Conservation (phyloP, 1,140 invertebrate species). For the Pogonomyrmex barbatus region DNA sequence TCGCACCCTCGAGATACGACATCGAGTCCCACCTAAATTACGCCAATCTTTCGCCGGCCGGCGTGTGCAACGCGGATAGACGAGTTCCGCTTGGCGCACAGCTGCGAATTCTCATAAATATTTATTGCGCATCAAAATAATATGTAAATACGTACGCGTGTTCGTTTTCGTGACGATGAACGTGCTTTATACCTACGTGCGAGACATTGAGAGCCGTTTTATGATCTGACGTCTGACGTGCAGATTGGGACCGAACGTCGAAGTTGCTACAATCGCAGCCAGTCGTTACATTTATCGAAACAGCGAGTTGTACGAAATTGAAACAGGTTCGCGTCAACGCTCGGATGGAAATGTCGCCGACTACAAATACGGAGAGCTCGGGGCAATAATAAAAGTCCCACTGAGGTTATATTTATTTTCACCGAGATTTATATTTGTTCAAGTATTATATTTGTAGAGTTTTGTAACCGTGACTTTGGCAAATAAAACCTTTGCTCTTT, state of each 20-base stretch:
- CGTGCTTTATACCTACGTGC: neutral
- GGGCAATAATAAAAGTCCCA: neutral
- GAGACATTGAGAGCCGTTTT: conserved; percentile 22
- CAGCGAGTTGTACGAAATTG: conserved; percentile 1
- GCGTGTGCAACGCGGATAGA: conserved; percentile 7
- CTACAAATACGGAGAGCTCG: neutral
- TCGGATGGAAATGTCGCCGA: conserved; percentile 37
- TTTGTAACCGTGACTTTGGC: neutral
- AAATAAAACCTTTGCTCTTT: neutral
- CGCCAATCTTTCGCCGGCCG: conserved; percentile 59
- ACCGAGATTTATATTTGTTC: neutral
- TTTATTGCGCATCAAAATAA: conserved; percentile 73
- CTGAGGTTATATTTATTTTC: neutral
- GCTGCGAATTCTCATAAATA: conserved; percentile 80
- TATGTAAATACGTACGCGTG: conserved; percentile 63
- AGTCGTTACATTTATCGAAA: conserved; percentile 25
- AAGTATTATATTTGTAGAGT: neutral
- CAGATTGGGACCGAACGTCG: conserved; percentile 50
- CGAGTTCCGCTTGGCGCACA: conserved; percentile 34
- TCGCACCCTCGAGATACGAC: conserved; percentile 34
- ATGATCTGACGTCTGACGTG: conserved; percentile 20
- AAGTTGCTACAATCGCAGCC: neutral
- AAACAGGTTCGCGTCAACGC: conserved; percentile 12
- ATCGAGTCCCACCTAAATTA: conserved; percentile 27
- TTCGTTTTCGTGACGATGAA: conserved; percentile 5